These are phyloP conservation scores for Eumacrocentrus americanus DNA, from an alignment of 2,888 invertebrate species.

Conservation along the genomic window DNA sequence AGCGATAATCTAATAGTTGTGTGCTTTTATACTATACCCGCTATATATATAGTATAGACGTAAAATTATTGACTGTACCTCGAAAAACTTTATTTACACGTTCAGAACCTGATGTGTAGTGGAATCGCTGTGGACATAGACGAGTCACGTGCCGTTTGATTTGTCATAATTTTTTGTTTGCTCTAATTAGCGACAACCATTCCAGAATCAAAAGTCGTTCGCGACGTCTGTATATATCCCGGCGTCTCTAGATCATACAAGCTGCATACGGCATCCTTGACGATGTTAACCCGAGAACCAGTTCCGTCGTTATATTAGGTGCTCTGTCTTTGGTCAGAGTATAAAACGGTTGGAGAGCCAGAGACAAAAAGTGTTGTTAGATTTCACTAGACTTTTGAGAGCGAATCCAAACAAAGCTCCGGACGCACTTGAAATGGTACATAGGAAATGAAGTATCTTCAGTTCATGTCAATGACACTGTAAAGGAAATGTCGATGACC, in stretches of 20 bases:
- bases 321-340: not conserved
- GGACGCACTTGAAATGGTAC: not conserved
- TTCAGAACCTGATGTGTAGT: too few relatives aligned
- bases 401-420: not conserved
- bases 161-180: conserved; percentile 20
- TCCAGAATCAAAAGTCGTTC: conserved; percentile 33
- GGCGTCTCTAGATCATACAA: conserved; percentile 10
- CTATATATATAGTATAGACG: too few relatives aligned
- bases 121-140: too few relatives aligned
- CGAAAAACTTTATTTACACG: too few relatives aligned
- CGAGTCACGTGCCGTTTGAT: conserved; percentile 34
- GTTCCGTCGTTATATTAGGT: conserved; percentile 31
- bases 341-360: too few relatives aligned
- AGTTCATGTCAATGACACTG: conserved; percentile 23
- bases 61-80: too few relatives aligned
- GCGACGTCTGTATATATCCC: conserved; percentile 6
- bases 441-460: not conserved
- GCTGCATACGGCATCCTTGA: not conserved
- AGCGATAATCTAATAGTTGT: too few relatives aligned
- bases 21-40: too few relatives aligned
- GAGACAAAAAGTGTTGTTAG: too few relatives aligned
- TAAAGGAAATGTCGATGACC: conserved; percentile 21
- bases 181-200: conserved; percentile 34
- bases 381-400: too few relatives aligned
- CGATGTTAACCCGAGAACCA: conserved; percentile 28